Evolutionary conservation across 2,888 invertebrate species (phyloP), one percentile per base, ranked within the genome.

Genomic region (Stegana nigrithorax): DNA sequence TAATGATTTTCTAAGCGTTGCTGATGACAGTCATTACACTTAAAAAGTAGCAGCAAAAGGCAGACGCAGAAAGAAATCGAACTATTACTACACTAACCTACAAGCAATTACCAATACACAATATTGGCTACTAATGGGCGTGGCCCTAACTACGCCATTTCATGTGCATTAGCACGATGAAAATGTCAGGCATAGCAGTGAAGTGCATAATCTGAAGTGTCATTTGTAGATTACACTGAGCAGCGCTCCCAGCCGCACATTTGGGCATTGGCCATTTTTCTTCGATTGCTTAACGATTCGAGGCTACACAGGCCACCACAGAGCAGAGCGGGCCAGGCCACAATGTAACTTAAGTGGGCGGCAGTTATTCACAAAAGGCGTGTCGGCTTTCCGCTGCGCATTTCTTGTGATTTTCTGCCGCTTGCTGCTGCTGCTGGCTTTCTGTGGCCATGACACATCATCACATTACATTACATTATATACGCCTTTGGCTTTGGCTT

Each of bases 71-170:
- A 6, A 29, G 29, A 7, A 29, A n/a, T n/a, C n/a, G n/a, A n/a
- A n/a, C n/a, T n/a, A n/a, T n/a, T n/a, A n/a, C n/a, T n/a, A 29
- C 29, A 29, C 29, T 39, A 39, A 39, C 78, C 75, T 73, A n/a
- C 69, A 68, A 68, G 73, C 75, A 75, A 75, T 75, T 75, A 75
- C 78, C 75, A 75, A 75, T 78, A 70, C 72, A 72, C 72, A 32
- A 55, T 32, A 8, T n/a, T 39, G n/a, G 17, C 14, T 39, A 2
- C 3, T 17, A 21, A 6, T 55, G 21, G 53, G 32, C 23, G 53
- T 55, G 23, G 25, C 47, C 47, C 47, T 12, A 5, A 1, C 12
- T 17, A 47, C 12, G 4, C 14, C 21, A 25, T 21, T 25, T 19
- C 12, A 21, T 39, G 39, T n/a, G 39, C 39, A 17, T 39, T n/a